A percentile compares a stretch with the other conserved stretches of the same genome.
Evolutionary conservation across 2,888 invertebrate genomes (phyloP).

Genomic region (Campoplex capitator): DNA sequence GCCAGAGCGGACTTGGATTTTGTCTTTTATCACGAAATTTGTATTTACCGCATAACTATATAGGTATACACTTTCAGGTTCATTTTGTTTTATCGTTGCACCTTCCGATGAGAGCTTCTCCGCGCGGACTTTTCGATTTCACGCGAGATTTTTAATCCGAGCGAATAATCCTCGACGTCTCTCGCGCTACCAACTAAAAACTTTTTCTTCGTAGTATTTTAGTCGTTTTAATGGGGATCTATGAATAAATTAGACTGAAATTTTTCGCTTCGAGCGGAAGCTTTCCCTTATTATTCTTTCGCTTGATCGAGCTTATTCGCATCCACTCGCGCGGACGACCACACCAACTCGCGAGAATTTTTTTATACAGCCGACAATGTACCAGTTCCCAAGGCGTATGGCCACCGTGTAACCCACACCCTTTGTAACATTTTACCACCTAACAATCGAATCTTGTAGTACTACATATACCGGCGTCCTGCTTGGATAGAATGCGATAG

Average conservation of each 20-base stretch:
- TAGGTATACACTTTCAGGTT: background rate
- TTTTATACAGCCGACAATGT: no score
- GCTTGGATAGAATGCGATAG: background rate
- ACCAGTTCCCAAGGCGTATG: no score
- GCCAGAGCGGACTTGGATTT: conserved; percentile 19
- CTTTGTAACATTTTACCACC: no score
- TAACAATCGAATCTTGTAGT: no score
- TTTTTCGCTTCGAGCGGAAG: conserved; percentile 40
- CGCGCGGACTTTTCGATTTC: background rate
- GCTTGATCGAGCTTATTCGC: background rate
- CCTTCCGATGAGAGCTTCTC: background rate
- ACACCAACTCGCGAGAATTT: background rate
- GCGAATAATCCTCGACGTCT: conserved; percentile 2
- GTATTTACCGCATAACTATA: background rate
- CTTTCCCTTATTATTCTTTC: conserved; percentile 25
- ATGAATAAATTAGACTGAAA: conserved; percentile 75
- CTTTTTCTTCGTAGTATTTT: conserved; percentile 40
- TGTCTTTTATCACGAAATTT: conserved; percentile 28
- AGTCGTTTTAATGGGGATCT: conserved; percentile 73
- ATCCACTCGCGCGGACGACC: no score
- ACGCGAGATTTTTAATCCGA: background rate
- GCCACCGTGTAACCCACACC: no score
- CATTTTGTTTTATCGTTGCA: conserved; percentile 10
- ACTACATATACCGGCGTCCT: no score
- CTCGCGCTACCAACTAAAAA: background rate